Percentiles rank a stretch among this genome's conserved stretches.
These are phyloP conservation scores for Darevskia nairensis DNA, from an alignment of 2,797 vertebrate species.

Conservation along the genomic window DNA sequence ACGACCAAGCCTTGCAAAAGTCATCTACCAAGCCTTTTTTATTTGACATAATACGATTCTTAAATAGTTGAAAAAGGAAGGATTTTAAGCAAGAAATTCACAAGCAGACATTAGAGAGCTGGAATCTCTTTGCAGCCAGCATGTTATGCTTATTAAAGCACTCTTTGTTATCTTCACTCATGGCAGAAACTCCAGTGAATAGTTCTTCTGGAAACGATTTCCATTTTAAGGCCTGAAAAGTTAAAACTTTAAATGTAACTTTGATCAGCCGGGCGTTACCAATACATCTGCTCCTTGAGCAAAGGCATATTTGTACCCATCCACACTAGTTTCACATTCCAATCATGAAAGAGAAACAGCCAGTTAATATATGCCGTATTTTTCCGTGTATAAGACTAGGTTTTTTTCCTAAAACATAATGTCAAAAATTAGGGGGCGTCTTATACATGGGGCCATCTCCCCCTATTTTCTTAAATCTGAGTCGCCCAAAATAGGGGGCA, in stretches of 20 bases:
- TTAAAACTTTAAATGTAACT: constrained; percentile 48
- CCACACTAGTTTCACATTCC: neutral
- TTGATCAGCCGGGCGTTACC: constrained; percentile 50
- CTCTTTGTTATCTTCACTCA: constrained; percentile 61
- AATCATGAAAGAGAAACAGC: constrained; percentile 18
- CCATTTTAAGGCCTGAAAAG: constrained; percentile 46
- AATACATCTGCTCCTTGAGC: constrained; percentile 31
- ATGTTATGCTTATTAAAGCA: constrained; percentile 60
- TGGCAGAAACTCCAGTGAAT: constrained; percentile 54
- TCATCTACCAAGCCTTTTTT: constrained; percentile 26
- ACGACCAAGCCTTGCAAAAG: constrained; percentile 25
- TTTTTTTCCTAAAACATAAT: too few relatives aligned
- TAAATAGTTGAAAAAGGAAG: constrained; percentile 25
- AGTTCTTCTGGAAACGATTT: constrained; percentile 54
- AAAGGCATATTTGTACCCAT: constrained; percentile 43
- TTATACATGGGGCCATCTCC: too few relatives aligned
- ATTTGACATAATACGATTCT: constrained; percentile 36
- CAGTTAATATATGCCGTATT: neutral
- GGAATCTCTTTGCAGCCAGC: constrained; percentile 45
- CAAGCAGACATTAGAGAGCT: constrained; percentile 17
- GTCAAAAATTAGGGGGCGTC: too few relatives aligned
- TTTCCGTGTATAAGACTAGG: too few relatives aligned
- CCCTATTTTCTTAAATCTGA: too few relatives aligned
- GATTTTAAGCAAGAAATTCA: constrained; percentile 53
- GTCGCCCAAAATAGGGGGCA: too few relatives aligned